Conservation (phyloP, 1,140 invertebrate genomes). For the Melanaphis sacchari region DNA sequence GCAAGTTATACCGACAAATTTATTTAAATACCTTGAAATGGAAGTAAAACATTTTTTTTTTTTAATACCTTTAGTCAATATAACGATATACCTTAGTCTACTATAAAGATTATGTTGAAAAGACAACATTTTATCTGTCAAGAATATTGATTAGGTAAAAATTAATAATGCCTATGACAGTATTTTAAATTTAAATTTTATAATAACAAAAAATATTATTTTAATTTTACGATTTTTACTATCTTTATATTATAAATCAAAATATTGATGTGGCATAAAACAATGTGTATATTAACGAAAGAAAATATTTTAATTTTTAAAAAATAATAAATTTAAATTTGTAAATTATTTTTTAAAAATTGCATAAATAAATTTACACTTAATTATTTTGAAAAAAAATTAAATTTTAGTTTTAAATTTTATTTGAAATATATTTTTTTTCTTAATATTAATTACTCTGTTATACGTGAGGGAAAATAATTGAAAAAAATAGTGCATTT, state of each 20-base stretch:
- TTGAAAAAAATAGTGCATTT: background rate
- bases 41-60: background rate
- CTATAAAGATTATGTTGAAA: background rate
- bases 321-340: too few relatives aligned
- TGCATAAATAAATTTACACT: too few relatives aligned
- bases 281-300: background rate
- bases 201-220: background rate
- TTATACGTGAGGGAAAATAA: background rate
- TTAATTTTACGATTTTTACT: background rate
- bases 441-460: background rate
- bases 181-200: conserved; percentile 10
- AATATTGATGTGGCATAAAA: background rate
- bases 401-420: background rate
- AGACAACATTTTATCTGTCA: background rate
- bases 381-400: too few relatives aligned
- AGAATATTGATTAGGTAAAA: background rate
- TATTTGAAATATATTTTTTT: background rate
- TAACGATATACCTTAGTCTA: too few relatives aligned
- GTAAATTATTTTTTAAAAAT: background rate
- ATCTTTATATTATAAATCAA: background rate
- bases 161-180: background rate
- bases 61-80: background rate
- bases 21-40: background rate
- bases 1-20: background rate
- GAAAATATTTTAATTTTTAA: background rate